Evolutionary conservation across 2,113 vertebrate genomes (phyloP).

Genomic region (Vireo altiloquus): DNA sequence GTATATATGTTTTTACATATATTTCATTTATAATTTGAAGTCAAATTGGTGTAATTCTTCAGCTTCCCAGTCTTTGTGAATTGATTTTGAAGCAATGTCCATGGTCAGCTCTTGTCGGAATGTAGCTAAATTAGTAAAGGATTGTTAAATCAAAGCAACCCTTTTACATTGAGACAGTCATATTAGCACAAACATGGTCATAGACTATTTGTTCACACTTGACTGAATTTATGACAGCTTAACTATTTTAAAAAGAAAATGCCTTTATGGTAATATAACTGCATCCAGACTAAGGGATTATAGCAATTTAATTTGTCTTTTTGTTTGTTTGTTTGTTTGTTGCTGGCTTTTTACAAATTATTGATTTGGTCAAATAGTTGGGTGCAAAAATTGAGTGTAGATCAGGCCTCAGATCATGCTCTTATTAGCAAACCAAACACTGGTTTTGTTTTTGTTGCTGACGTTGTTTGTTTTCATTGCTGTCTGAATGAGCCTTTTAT

Average conservation of each 20-base stretch:
- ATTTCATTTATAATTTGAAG: neutral
- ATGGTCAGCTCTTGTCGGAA: neutral
- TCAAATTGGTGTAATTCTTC: neutral
- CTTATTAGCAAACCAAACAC: conserved; percentile 72
- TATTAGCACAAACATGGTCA: neutral
- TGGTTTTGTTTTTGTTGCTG: conserved; percentile 62
- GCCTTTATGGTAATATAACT: neutral
- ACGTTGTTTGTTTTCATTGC: conserved; percentile 67
- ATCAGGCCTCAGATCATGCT: conserved; percentile 43
- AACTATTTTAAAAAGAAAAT: neutral
- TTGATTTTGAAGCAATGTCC: neutral
- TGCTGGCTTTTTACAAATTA: neutral
- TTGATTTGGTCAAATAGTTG: neutral
- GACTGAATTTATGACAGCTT: neutral
- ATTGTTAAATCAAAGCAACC: neutral
- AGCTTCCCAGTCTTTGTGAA: neutral
- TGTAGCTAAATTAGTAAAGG: neutral
- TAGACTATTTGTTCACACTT: neutral
- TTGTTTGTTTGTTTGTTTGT: neutral
- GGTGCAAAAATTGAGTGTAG: neutral
- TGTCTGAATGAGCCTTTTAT: conserved; percentile 63
- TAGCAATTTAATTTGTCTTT: neutral
- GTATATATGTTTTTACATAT: neutral
- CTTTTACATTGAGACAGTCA: neutral
- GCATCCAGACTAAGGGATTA: neutral